Conservation (phyloP, 2,113 vertebrate species). For the Tympanuchus pallidicinctus region DNA sequence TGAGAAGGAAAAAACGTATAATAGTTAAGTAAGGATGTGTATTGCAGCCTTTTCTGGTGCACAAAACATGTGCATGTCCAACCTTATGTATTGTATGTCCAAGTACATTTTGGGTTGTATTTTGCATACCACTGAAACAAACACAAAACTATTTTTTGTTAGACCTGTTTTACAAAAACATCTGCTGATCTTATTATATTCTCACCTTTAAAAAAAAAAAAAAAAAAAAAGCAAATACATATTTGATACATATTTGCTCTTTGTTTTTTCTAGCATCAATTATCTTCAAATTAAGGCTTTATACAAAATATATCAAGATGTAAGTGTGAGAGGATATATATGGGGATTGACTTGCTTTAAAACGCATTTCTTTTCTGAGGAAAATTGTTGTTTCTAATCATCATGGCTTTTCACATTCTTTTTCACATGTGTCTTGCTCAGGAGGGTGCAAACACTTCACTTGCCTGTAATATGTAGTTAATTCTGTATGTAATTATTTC, state of each 20-base stretch:
- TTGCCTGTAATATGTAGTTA: background rate
- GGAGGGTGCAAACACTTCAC: background rate
- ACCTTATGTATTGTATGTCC: background rate
- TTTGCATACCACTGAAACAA: background rate
- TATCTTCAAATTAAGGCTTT: background rate
- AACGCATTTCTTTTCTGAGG: background rate
- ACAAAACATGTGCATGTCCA: background rate
- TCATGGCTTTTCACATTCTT: background rate
- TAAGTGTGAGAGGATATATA: background rate
- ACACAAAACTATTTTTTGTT: background rate
- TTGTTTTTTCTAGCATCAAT: background rate
- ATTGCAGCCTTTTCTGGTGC: background rate
- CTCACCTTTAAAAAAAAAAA: background rate
- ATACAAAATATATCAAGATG: background rate
- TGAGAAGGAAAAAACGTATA: background rate
- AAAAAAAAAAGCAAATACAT: background rate
- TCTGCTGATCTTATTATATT: background rate
- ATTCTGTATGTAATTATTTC: background rate
- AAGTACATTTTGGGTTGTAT: background rate
- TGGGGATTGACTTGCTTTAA: background rate
- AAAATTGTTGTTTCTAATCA: background rate
- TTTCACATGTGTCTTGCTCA: background rate
- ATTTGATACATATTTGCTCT: background rate
- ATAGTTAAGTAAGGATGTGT: background rate
- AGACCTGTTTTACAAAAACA: background rate